Base-by-base conservation (phyloP, 2,888 invertebrate genomes). In the Diabrotica balteata region DNA sequence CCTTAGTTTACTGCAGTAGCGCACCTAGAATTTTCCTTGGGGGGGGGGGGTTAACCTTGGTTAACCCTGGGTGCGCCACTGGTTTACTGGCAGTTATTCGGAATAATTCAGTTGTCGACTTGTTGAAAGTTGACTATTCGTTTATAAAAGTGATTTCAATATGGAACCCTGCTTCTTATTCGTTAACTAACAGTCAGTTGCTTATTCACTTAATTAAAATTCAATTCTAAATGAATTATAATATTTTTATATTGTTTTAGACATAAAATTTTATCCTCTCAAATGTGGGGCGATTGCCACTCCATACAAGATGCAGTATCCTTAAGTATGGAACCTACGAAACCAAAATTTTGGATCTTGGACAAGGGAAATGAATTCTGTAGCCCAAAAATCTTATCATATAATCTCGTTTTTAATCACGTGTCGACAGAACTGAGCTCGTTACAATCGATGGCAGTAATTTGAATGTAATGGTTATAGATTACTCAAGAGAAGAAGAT, bases 301-400 rank as follows among this genome's bases (percentile, higher is more conserved):
- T 72, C 78, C 63, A 72, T 85, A 4, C 82, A 84, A 73, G 84
- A 84, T 47, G 83, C 81, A 5, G 78, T 83, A 11, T 82, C 82
- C 6, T 62, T 85, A 44, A 84, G 84, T 52, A 71, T 84, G n/a
- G 85, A 86, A 67, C 68, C 70, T 10, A 71, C 70, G 47, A 80
- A 79, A 47, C 82, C 83, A 11, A 81, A 84, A 70, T 76, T 86
- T 17, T 86, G 86, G 86, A 77, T 85, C 57, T 74, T 86, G 69
- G 86, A 86, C 71, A 79, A 79, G 62, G 84, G 86, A 6, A 80
- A 78, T 52, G 65, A 69, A 11, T 70, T 76, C 32, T 85, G 85
- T 72, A 67, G 75, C 1, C 81, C 85, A 1, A 86, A 85, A 79
- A 75, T 86, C 7, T 67, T 85, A 2, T 75, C 84, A 43, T 85